Conservation (phyloP, 1,140 invertebrate genomes). For the Notospermus geniculatus region DNA sequence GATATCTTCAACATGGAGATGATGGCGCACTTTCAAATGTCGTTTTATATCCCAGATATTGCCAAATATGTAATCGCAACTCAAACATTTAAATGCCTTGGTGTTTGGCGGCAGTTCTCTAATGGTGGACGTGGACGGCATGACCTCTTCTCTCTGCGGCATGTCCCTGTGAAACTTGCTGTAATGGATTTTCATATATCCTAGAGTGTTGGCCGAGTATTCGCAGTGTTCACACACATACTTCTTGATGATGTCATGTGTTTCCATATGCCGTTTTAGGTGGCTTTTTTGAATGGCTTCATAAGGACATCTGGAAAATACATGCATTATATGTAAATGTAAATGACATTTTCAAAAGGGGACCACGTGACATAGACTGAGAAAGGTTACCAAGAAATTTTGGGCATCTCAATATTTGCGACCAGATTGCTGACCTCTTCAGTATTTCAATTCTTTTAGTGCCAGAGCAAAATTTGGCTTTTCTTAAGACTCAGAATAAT, state of each 20-base stretch:
- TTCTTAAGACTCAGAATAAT: no score
- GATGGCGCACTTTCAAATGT: constrained; percentile 48
- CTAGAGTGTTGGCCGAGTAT: constrained; percentile 50
- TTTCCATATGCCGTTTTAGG: constrained; percentile 52
- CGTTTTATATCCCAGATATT: constrained; percentile 52
- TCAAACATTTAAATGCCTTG: constrained; percentile 45
- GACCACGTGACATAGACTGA: background rate
- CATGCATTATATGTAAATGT: background rate
- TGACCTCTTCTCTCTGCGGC: constrained; percentile 13
- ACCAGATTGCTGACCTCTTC: background rate
- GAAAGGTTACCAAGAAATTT: no score
- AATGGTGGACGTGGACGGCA: background rate
- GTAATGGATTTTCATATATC: constrained; percentile 53
- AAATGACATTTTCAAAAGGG: background rate
- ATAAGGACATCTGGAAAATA: constrained; percentile 45
- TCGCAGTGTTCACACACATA: constrained; percentile 49
- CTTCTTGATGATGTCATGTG: constrained; percentile 46
- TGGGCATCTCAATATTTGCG: no score
- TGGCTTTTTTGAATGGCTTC: constrained; percentile 50
- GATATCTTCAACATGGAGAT: constrained; percentile 43
- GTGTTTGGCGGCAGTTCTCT: constrained; percentile 8
- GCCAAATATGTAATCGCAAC: constrained; percentile 53
- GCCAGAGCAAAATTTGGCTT: no score
- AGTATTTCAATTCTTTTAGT: background rate
- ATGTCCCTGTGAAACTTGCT: constrained; percentile 40